Base-by-base conservation (phyloP, 2,797 vertebrate genomes). In the Channallabes apus region DNA sequence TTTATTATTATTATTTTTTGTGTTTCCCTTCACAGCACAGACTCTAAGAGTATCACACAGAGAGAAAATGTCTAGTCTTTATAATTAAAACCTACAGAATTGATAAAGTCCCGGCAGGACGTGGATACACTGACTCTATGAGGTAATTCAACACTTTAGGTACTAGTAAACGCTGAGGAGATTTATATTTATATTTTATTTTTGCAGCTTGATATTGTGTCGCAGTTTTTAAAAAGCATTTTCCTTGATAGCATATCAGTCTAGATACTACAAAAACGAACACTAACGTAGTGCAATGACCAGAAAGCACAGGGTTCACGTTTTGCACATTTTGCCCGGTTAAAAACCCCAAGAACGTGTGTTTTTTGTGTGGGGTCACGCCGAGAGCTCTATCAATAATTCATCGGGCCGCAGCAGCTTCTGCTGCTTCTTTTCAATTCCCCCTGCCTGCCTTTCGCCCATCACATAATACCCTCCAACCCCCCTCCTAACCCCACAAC, bases 301-400 rank as follows among this genome's bases (percentile, higher is more conserved):
- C 59, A 78, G 54, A 77, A 22, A 35, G 75, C 54, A 59, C 75
- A 67, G 27, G 79, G 79, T 81, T 51, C n/a, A 64, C 41, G 2
- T 67, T 67, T 67, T 65, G 78, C n/a, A 18, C 91, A 89, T 89
- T 89, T 92, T 92, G 93, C 92, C 93, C 94, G 93, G 93, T 94
- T 95, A 95, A 96, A 80, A 65, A 80, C 38, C 92, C 93, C 86
- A 82, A 92, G 93, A 90, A 92, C 92, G 92, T 92, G 92, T 92
- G 94, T 91, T 85, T 89, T 88, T 82, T 87, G 87, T 92, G 91
- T 91, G 88, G 76, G 89, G 93, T 93, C 94, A 90, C 86, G 90
- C 90, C 87, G 93, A 96, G 94, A 95, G 95, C 96, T 93, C 87
- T 93, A 96, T 96, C 94, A 92, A 96, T 96, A 95, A 94, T 96